Percentiles rank a stretch among this genome's conserved stretches.
These are phyloP conservation scores for Epinotia brunnichana DNA, from an alignment of 2,888 invertebrate species.

Conservation along the genomic window DNA sequence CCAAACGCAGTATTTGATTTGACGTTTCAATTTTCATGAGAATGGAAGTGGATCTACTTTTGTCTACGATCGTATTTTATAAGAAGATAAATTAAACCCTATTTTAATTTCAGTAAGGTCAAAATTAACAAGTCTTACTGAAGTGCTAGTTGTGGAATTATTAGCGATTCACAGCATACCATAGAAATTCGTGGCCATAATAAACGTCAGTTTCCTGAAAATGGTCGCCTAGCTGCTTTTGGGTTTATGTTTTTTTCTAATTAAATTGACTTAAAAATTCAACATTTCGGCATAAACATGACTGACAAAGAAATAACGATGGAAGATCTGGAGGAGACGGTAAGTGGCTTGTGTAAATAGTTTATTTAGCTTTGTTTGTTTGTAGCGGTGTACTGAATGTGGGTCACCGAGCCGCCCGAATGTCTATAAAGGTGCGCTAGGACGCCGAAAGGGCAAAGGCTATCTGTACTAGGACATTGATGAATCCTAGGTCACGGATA, in stretches of 20 bases:
- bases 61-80: background rate
- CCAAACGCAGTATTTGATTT: slow-evolving; percentile 40
- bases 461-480: slow-evolving; percentile 15
- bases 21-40: slow-evolving; percentile 34
- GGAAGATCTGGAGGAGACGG: slow-evolving; percentile 76
- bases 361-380: slow-evolving; percentile 41
- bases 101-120: fast-evolving
- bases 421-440: slow-evolving; percentile 45
- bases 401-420: slow-evolving; percentile 67
- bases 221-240: slow-evolving; percentile 58
- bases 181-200: slow-evolving; percentile 28
- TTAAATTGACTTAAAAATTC: slow-evolving; percentile 54
- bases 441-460: slow-evolving; percentile 39
- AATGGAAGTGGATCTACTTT: background rate
- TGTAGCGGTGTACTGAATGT: slow-evolving; percentile 53
- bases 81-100: background rate
- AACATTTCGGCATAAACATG: slow-evolving; percentile 60
- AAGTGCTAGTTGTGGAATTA: background rate
- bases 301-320: slow-evolving; percentile 74
- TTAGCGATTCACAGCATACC: background rate
- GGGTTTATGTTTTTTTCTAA: slow-evolving; percentile 53
- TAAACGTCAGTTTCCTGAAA: slow-evolving; percentile 55
- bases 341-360: slow-evolving; percentile 54
- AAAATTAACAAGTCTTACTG: background rate
- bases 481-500: background rate